phyloP scores from a whole-genome alignment of 2,113 vertebrate genomes.

The Helogale parvula region DNA sequence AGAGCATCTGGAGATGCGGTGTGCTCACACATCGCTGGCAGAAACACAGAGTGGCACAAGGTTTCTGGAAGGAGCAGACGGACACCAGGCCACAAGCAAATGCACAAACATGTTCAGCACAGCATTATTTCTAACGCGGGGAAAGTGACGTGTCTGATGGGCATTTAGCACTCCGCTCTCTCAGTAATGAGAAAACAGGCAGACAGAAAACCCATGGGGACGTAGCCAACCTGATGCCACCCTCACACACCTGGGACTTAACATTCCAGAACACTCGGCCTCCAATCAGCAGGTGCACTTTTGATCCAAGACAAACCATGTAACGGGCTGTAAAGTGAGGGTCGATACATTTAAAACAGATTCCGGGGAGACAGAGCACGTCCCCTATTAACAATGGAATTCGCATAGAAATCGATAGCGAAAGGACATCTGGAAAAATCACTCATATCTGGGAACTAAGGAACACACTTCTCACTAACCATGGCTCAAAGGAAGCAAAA shows the following conservation, averaged over 20 bases:
- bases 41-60: background rate
- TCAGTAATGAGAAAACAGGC: no score
- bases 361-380: no score
- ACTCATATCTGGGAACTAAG: background rate
- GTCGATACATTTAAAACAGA: background rate
- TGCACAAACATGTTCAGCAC: fast-evolving
- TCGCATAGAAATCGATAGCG: background rate
- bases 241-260: fast-evolving
- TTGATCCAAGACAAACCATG: background rate
- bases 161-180: no score
- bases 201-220: background rate
- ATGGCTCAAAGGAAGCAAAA: background rate
- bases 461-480: background rate
- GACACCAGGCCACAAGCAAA: background rate
- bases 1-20: background rate
- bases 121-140: fast-evolving
- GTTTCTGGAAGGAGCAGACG: background rate
- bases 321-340: background rate
- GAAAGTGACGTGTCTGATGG: fast-evolving
- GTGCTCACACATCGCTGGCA: no score
- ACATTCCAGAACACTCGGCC: fast-evolving
- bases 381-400: background rate
- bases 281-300: background rate
- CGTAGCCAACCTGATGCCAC: fast-evolving
- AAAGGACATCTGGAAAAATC: background rate